Evolutionary conservation across 37 sponge, comb jelly and placozoan genomes (phyloP), one percentile per base, ranked within the genome.

Genomic region (Ianthella basta): DNA sequence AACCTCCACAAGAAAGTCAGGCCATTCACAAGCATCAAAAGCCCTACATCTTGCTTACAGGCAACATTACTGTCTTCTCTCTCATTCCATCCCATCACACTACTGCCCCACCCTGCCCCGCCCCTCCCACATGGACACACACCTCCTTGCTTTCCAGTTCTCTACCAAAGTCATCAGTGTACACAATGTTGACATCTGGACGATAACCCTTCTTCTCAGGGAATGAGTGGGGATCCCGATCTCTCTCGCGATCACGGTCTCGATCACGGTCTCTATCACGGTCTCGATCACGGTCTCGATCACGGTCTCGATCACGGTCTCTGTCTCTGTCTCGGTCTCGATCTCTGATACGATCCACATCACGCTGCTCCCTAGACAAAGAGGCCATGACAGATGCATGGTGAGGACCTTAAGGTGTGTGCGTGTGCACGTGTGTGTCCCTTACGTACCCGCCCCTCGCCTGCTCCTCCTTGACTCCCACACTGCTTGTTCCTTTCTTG

Each of bases 121-220:
- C 69, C 30, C 69, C 16, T 16, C 73, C 80, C 54, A 32, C 16
- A 24, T 24, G 69, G 30, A 34, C 34, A 30, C 54, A 41, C 55
- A 95, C 96, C 90, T 98, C 99, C 57, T 98, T 98, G 24, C 84
- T 73, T 19, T 82, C 41, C 44, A 98, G 85, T 19, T 85, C 55
- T 33, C 94, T 55, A 29, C 99, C 99, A 33, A 75, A 27, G 75
- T 94, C 91, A 85, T 98, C 96, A 27, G 91, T 93, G 87, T 98
- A 96, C 60, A 87, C 92, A 16, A 98, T 89, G 72, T 89, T 89
- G 16, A 98, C 84, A 15, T 94, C 84, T 21, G 99, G 99, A 32
- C 55, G 56, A 79, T 98, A 98, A 56, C 81, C 88, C 70, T 88
- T 91, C 92, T 96, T 96, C 72, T 98, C 98, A n/a, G 91, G 83